Base-by-base conservation (phyloP, 2,113 vertebrate genomes). In the Paralichthys olivaceus region DNA sequence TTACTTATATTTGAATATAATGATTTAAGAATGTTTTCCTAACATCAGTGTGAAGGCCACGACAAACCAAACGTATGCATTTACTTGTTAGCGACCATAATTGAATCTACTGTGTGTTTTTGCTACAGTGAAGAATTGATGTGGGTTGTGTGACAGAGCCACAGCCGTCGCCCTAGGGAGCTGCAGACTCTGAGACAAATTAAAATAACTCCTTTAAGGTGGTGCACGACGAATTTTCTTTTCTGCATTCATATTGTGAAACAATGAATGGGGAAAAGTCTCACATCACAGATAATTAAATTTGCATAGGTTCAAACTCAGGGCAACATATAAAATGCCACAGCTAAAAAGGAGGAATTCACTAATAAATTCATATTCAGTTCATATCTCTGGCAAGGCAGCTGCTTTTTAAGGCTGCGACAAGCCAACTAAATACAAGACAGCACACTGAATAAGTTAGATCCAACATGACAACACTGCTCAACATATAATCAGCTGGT, bases 131-230 rank as follows among this genome's bases (percentile, higher is more conserved):
- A 47, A 47, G 43, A 45, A 45, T 17, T 15, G 4, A 45, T 15
- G 17, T 17, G 43, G 47, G 26, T 3, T 26, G 14, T 51, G 29
- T 47, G 43, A 47, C 15, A 11, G 26, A 51, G 23, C 20, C 59
- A 7, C 37, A 51, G 29, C 20, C 59, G 4, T 69, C 7, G 7
- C 40, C 40, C 15, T 6, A 5, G 65, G 65, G 66, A 64, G 65
- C 25, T 11, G 28, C 28, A 40, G 26, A 37, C 47, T 60, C 28
- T n/a, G 26, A 73, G 26, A 26, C 15, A 49, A 68, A 68, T 61
- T 63, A 62, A 40, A 62, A 57, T 49, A 68, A 23, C 23, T 11
- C 20, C 65, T 64, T 68, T 25, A 22, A 58, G 20, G 29, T 49
- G 19, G 22, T 23, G 62, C 6, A 5, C 28, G 4, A 37, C 22